A percentile compares a stretch with the other conserved stretches of the same genome.
Evolutionary conservation across 2,888 invertebrate species (phyloP).

Genomic region (Chrysomela aeneicollis): DNA sequence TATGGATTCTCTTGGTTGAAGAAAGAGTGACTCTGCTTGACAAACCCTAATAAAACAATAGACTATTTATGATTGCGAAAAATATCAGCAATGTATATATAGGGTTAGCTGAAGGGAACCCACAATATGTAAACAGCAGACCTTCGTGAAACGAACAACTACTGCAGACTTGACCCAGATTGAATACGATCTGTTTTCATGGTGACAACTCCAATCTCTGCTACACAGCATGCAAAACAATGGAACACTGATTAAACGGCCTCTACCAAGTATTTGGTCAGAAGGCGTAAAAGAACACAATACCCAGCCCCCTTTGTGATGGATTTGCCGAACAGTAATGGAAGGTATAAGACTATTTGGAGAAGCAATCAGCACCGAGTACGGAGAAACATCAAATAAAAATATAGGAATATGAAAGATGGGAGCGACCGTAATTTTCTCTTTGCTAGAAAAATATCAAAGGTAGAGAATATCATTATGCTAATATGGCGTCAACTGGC

Average conservation of each 20-base stretch:
- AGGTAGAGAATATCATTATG: too few relatives aligned
- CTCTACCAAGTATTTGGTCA: neutral
- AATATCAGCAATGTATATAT: too few relatives aligned
- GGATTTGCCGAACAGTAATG: neutral
- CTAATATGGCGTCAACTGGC: too few relatives aligned
- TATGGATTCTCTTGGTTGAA: too few relatives aligned
- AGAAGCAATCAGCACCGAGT: neutral
- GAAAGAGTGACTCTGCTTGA: too few relatives aligned
- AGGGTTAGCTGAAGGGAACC: neutral
- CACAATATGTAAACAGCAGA: neutral
- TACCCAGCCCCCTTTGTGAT: neutral
- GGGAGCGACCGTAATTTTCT: too few relatives aligned
- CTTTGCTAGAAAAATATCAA: too few relatives aligned
- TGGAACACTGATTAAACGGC: slow-evolving; percentile 47
- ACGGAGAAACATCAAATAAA: neutral
- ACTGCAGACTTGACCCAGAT: slow-evolving; percentile 37
- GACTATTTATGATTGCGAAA: too few relatives aligned
- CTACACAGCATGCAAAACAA: slow-evolving; percentile 52
- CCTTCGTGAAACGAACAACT: slow-evolving; percentile 14
- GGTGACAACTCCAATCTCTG: slow-evolving; percentile 52
- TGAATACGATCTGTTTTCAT: slow-evolving; percentile 51
- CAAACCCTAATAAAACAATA: too few relatives aligned
- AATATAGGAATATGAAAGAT: neutral
- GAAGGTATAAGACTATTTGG: neutral
- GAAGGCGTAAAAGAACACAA: slow-evolving; percentile 8